Evolutionary conservation across 2,113 vertebrate genomes (phyloP), one percentile per base, ranked within the genome.

Genomic region (Ariopsis seemanni): DNA sequence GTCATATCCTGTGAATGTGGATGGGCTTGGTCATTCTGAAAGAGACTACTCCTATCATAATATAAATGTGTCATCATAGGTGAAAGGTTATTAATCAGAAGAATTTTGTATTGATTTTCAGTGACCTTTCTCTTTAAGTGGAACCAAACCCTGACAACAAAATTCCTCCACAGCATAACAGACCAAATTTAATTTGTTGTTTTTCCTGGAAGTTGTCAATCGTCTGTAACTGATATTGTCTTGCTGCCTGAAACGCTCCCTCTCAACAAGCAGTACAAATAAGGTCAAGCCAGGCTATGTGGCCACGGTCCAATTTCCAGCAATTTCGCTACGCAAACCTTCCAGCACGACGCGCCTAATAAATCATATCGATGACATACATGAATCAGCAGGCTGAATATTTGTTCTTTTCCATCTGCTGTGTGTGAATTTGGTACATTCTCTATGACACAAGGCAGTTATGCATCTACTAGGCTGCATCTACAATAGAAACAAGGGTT

Each of bases 361-460:
- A 77, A 27, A 48, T 78, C 42, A 62, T 50, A 53, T 48, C 27
- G 4, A 4, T 52, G 72, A 72, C 22, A 75, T 48, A 8, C 69
- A 18, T 17, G 53, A 48, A 20, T 48, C 63, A 63, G 52, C 52
- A 0, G 4, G 4, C 6, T 62, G 20, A 63, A 60, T 58, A 77
- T 75, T 85, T 85, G 57, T 77, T 85, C 34, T 12, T 48, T 55
- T n/a, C 30, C 57, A 74, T 74, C 69, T 74, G 69, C 53, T 85
- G 69, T 53, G 34, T 53, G 52, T 53, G 52, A 9, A 7, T 9
- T 10, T 53, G 52, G 10, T 57, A 52, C 48, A 22, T 55, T 20
- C 3, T 71, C 18, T 34, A 72, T 72, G 67, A 57, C 67, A 15
- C 11, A 58, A 25, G 6, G 8, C 18, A 27, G 18, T 84, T 22